Conservation (phyloP, 2,888 invertebrate species). For the Prostheceraeus crozeri region DNA sequence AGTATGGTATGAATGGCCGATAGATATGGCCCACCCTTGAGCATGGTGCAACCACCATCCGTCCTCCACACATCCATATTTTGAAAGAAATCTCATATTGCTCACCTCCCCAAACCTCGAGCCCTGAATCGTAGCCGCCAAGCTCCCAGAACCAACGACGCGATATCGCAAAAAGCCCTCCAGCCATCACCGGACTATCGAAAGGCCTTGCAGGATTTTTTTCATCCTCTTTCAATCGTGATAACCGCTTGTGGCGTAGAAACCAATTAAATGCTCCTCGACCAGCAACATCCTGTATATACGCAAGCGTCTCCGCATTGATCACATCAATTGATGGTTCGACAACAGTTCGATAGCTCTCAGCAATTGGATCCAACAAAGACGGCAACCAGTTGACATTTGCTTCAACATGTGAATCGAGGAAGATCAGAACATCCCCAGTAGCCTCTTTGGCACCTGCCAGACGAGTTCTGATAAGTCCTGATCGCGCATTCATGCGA, state of each 20-base stretch:
- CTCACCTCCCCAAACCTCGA: conserved; percentile 93
- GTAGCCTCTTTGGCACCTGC: conserved; percentile 59
- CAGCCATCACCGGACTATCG: conserved; percentile 89
- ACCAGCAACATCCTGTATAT: conserved; percentile 89
- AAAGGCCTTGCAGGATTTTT: conserved; percentile 73
- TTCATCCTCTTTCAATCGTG: conserved; percentile 66
- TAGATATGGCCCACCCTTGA: conserved; percentile 76
- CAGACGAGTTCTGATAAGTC: conserved; percentile 75
- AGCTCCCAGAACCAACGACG: conserved; percentile 86
- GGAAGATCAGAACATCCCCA: conserved; percentile 55
- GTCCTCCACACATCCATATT: conserved; percentile 89
- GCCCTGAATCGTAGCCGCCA: conserved; percentile 65
- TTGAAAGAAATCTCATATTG: conserved; percentile 96
- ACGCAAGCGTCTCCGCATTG: conserved; percentile 80
- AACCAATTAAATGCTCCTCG: conserved; percentile 94
- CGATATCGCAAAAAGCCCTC: conserved; percentile 86
- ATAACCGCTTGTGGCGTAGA: conserved; percentile 72
- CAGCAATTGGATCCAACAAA: conserved; percentile 60
- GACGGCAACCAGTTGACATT: conserved; percentile 56
- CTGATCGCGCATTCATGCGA: conserved; percentile 67
- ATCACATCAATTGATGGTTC: conserved; percentile 89
- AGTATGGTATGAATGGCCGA: conserved; percentile 61
- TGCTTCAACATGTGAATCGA: conserved; percentile 56
- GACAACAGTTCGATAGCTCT: conserved; percentile 72
- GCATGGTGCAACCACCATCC: conserved; percentile 81